Evolutionary conservation across 2,113 vertebrate species (phyloP), one percentile per base, ranked within the genome.

Genomic region (Rhinoptilus africanus): DNA sequence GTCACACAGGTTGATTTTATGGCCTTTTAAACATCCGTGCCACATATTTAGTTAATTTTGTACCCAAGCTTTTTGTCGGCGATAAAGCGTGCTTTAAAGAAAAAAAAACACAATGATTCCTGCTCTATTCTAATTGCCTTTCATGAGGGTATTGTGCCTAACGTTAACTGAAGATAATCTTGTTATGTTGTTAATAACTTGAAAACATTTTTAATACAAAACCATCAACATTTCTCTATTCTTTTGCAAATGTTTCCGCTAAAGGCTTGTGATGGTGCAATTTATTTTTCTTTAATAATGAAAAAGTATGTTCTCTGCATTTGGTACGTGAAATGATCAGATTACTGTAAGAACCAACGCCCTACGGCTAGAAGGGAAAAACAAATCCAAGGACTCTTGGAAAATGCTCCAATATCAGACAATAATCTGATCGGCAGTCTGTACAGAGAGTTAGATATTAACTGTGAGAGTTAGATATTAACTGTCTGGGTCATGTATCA

Each of bases 341-440:
- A 88, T 94, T 97, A 82, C 85, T 92, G 53, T 66, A 45, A 78
- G 94, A 97, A 97, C 97, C 98, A 98, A 98, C 97, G 96, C 98
- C 98, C 98, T 97, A 71, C 0, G 4, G 93, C 53, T 66, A 22
- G 30, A 41, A 11, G 27, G 54, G 47, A 68, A 95, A 97, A 97
- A 92, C 92, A 92, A 89, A 82, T 62, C 50, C 51, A 59, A 80
- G 51, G 54, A 53, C 50, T 62, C 73, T 50, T 28, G 56, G 54
- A 93, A 94, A 92, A 92, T 47, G 56, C 43, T 2, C 64, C 56
- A 30, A 43, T 28, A 94, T 85, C 34, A 90, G 90, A 62, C 59
- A 77, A 78, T 63, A 68, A 88, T 69, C 48, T 73, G 92, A 80
- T 82, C 14, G 67, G 8, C 43, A 53, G 47, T 11, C 2, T 28